phyloP scores from a whole-genome alignment of 2,113 vertebrate genomes.

The Saguinus midas region DNA sequence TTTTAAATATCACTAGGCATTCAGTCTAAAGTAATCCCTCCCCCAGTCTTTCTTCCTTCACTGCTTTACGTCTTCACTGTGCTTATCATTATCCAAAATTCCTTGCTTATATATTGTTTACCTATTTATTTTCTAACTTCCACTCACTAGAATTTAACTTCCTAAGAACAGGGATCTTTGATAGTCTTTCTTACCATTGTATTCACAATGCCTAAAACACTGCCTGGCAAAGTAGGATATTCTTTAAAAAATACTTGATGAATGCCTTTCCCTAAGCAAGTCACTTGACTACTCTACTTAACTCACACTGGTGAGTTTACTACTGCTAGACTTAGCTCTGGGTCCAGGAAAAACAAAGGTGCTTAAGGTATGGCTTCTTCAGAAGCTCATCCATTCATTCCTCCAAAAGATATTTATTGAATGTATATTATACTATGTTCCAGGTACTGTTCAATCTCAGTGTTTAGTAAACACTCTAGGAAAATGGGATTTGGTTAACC shows the following conservation, averaged over 20 bases:
- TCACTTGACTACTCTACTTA: not conserved
- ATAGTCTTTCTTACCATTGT: not conserved
- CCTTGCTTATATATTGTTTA: not conserved
- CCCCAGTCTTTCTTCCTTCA: not conserved
- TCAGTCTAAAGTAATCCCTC: not conserved
- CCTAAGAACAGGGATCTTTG: not conserved
- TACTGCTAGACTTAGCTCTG: not conserved
- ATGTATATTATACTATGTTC: not conserved
- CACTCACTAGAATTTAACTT: not conserved
- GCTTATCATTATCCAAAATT: not conserved
- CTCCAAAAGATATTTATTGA: not conserved
- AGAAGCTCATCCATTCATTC: not conserved
- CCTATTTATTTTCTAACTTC: not conserved
- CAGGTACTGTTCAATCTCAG: not conserved
- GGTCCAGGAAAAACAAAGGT: not conserved
- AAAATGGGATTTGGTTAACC: not conserved
- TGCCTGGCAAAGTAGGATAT: not conserved
- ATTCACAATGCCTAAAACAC: slow-evolving; percentile 2
- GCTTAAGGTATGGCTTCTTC: not conserved
- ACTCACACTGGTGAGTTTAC: not conserved
- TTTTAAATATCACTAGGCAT: not conserved
- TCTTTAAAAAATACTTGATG: not conserved
- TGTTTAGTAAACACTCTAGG: not conserved
- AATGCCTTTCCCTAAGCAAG: not conserved
- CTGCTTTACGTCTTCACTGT: not conserved